These are phyloP conservation scores for Zaprionus gabonicus DNA, from an alignment of 1,140 invertebrate genomes.

Conservation along the genomic window DNA sequence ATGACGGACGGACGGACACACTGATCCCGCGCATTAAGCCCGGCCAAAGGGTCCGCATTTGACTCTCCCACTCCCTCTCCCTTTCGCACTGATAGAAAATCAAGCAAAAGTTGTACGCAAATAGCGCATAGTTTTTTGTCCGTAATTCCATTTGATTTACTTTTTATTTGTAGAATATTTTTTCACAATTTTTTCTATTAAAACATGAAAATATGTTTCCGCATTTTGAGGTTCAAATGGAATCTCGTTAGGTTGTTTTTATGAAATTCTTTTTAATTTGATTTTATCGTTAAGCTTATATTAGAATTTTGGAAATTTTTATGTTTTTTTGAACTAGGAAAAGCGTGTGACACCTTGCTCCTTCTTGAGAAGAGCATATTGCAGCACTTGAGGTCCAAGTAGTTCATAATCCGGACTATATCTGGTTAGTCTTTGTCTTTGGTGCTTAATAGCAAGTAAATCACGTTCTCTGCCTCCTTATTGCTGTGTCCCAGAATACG, in stretches of 20 bases:
- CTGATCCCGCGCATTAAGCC: slow-evolving; percentile 25
- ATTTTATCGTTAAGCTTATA: not conserved
- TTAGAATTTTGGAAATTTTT: not conserved
- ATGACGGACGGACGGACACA: slow-evolving; percentile 16
- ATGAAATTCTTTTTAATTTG: not conserved
- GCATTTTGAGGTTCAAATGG: not conserved
- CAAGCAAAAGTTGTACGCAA: not conserved
- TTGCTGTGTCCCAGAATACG: slow-evolving; percentile 27
- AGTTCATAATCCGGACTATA: not conserved
- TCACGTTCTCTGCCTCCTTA: slow-evolving; percentile 25
- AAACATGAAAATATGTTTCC: not conserved
- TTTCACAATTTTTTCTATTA: not conserved
- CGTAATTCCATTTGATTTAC: slow-evolving; percentile 5
- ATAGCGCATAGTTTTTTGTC: slow-evolving; percentile 6
- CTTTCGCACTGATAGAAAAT: not conserved
- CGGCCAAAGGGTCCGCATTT: slow-evolving; percentile 5
- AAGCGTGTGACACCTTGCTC: not conserved
- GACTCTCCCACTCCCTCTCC: not conserved
- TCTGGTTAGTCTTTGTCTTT: not conserved
- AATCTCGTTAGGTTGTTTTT: not conserved
- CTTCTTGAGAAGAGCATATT: not conserved
- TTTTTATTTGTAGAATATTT: not conserved
- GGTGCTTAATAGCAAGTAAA: slow-evolving; percentile 38
- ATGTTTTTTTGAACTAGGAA: not conserved
- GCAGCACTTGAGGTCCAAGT: not conserved